Evolutionary conservation across 2,888 invertebrate species (phyloP), one percentile per base, ranked within the genome.

Genomic region (Drosophila nr. perissopoda): DNA sequence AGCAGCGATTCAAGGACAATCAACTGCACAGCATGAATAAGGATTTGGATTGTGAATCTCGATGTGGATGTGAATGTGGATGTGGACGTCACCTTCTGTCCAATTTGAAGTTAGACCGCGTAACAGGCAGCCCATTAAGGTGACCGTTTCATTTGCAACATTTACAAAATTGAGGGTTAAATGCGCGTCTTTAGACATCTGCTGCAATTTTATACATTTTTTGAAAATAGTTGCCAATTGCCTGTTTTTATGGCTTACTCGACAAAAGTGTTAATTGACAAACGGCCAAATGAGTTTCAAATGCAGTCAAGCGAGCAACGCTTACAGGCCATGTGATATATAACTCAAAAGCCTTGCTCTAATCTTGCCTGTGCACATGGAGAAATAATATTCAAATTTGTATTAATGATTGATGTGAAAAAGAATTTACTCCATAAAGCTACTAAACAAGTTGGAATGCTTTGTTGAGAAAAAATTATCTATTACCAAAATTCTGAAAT

Each of bases 141-240:
- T 86, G 89, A 87, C 85, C 89, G 70, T 89, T 90, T 85, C 77
- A 86, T 89, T 85, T 84, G 86, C 73, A 75, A 90, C 88, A 89
- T 87, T 87, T 90, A 75, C 76, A 69, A 64, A 78, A 90, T 89
- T 90, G 90, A 90, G 91, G 90, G 91, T 91, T 92, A 91, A 86
- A 90, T 85, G 82, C 78, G 67, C 66, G 69, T 87, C 80, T 91
- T 91, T 91, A 91, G 80, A 87, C 91, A 91, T 91, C 92, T 91
- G 91, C 68, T 76, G 58, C 66, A 65, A 91, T 91, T 90, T 80
- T 82, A 33, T 8, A 25, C 7, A 45, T 25, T 45, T 25, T 18
- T 25, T 25, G 16, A 45, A 53, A 42, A 38, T 42, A 57, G 53
- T 69, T 73, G 58, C 61, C 69, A 54, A 57, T 70, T 59, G 59